Evolutionary conservation across 2,113 vertebrate species (phyloP).

Genomic region (Pomatorhinus ruficollis): DNA sequence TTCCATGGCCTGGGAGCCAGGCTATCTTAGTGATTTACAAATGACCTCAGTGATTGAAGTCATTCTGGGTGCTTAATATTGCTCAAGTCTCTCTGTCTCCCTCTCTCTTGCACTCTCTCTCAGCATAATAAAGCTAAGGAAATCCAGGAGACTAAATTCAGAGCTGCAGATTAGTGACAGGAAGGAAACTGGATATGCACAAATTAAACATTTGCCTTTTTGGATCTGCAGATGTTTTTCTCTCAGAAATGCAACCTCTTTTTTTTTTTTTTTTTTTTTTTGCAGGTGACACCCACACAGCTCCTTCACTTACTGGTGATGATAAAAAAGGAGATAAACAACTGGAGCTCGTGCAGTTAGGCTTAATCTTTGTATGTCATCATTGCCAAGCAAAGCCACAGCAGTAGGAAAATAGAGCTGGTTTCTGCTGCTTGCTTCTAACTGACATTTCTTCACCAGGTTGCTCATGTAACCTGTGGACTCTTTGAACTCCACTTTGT

Average conservation of each 20-base stretch:
- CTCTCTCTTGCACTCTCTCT: not conserved
- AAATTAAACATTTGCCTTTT: conserved; percentile 64
- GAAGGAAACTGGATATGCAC: conserved; percentile 52
- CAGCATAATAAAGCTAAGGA: not conserved
- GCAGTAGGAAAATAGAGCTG: conserved; percentile 75
- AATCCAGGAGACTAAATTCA: conserved; percentile 41
- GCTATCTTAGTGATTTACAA: not conserved
- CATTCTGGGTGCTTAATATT: not conserved
- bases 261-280: not conserved
- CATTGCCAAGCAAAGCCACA: conserved; percentile 73
- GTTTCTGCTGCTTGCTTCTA: conserved; percentile 69
- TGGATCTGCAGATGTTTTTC: conserved; percentile 60
- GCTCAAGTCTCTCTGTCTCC: not conserved
- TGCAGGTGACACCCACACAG: conserved; percentile 79
- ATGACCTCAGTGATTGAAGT: not conserved
- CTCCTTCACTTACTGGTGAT: conserved; percentile 67
- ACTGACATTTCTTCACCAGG: conserved; percentile 74
- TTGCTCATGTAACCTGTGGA: conserved; percentile 49
- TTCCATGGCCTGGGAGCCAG: not conserved
- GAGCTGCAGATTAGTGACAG: conserved; percentile 16
- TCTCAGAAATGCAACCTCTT: conserved; percentile 50
- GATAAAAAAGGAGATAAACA: conserved; percentile 75
- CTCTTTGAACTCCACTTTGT: conserved; percentile 40
- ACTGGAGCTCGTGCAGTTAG: conserved; percentile 69
- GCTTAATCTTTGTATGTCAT: conserved; percentile 78